Base-by-base conservation (phyloP, 2,113 vertebrate genomes). In the Ailuropoda melanoleuca region DNA sequence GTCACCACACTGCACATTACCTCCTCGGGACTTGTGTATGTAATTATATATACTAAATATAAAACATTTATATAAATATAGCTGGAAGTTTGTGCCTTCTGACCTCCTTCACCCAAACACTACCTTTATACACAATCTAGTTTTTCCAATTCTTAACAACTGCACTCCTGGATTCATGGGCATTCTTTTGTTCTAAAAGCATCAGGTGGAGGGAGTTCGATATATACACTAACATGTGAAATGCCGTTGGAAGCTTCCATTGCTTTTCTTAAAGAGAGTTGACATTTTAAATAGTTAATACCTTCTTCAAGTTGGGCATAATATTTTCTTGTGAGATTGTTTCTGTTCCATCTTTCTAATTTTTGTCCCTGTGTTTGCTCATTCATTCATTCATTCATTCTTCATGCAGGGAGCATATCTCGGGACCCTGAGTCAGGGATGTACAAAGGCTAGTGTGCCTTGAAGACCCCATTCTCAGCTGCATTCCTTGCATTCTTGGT, bases 361-460 rank as follows among this genome's bases (percentile, higher is more conserved):
- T 39, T 17, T 39, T 13, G 24, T 4, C 4, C 26, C 24, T 11
- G 4, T 53, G 12, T 72, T 43, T 70, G 15, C 14, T 6, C 3
- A 7, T 82, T 90, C 50, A 74, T 21, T 48, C 78, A 37, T 62
- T 62, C 13, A 39, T 31, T 39, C 26, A 17, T 68, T n/a, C n/a
- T n/a, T 34, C n/a, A 18, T 18, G n/a, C 18, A 18, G 19, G 1
- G 1, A n/a, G 11, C 34, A 29, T 4, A 17, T 43, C 6, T 1
- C 18, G 83, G 34, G 29, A 26, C 34, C 21, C 17, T 1, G 15
- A 34, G 23, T 39, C 53, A 8, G 74, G 43, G 6, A 23, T 68
- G 34, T 56, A 5, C 39, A 34, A 8, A 2, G 34, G 11, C 48
- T 37, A 21, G 56, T 10, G 7, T 29, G 8, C 82, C 31, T 24